phyloP scores from a whole-genome alignment of 2,113 vertebrate genomes.

The Callopanchax toddi region DNA sequence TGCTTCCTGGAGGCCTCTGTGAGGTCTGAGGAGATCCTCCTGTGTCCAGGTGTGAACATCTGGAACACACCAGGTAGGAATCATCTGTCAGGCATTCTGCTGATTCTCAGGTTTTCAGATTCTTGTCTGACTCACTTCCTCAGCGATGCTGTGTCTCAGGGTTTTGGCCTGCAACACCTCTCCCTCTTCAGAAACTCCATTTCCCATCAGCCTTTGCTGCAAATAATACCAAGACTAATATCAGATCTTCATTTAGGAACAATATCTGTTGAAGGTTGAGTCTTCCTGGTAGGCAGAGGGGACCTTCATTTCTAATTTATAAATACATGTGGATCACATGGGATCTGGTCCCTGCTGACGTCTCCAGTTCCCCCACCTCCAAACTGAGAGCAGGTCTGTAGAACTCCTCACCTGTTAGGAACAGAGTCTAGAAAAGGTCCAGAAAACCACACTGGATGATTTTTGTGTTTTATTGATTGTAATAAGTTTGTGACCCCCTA shows the following conservation, averaged over 20 bases:
- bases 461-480: too few species aligned
- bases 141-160: constrained; percentile 54
- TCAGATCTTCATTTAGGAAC: neutral
- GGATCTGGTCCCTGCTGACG: too few species aligned
- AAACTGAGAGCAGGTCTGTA: too few species aligned
- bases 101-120: neutral
- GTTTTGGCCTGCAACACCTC: neutral
- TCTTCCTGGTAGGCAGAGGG: too few species aligned
- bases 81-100: neutral
- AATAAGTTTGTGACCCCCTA: too few species aligned
- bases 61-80: constrained; percentile 23
- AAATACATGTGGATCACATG: too few species aligned
- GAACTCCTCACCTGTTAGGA: too few species aligned
- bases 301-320: too few species aligned
- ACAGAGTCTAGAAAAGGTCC: too few species aligned
- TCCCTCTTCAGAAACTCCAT: constrained; percentile 54
- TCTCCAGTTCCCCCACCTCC: too few species aligned
- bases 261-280: too few species aligned
- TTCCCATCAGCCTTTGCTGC: constrained; percentile 56
- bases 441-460: too few species aligned
- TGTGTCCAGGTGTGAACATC: constrained; percentile 60
- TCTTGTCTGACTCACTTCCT: constrained; percentile 44
- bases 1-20: constrained; percentile 49
- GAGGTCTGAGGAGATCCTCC: constrained; percentile 69
- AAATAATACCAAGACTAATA: neutral